Base-by-base conservation (phyloP, 2,888 invertebrate species). In the Acanthosoma haemorrhoidale region DNA sequence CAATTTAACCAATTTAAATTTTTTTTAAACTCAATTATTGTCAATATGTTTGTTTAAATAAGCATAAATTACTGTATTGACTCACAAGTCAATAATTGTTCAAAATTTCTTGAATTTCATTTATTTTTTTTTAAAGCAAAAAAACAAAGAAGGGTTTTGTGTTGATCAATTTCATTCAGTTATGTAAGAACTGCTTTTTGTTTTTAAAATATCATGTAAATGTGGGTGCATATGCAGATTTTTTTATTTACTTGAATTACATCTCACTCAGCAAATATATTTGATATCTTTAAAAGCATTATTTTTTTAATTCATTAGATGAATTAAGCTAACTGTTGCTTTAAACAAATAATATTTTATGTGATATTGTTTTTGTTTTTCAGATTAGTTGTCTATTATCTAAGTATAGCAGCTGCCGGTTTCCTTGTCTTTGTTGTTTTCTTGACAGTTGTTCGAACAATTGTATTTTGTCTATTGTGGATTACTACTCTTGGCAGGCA, bases 381-480 rank as follows among this genome's bases (percentile, higher is more conserved):
- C 81, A 89, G 93, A 76, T 87, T 92, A 80, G 95, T 95, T 73
- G 97, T 99, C 13, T 99, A 99, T 83, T 99, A 99, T 81, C 82
- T 98, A 74, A 96, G 96, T 79, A 87, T 99, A 75, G 92, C 92
- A 0, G 97, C 94, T 0, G 96, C 96, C 32, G 94, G 91, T 6
- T 95, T 98, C 83, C 87, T 99, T 69, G 93, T 96, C 60, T 88
- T 96, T 77, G 94, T 99, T 76, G 87, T 99, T 76, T 90, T 89
- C 13, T 83, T 98, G 78, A 94, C 94, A 15, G 87, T 96, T 25
- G 84, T 97, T 21, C 89, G 98, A 68, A 84, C 94, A 73, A 88
- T 98, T 70, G 85, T 99, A 64, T 99, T 98, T 83, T 93, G 93
- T 76, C 78, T 90, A 8, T 87, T 99, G 18, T 99, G 97, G 96